Conservation (phyloP, 2,888 invertebrate genomes). For the Aspidapion aeneum region DNA sequence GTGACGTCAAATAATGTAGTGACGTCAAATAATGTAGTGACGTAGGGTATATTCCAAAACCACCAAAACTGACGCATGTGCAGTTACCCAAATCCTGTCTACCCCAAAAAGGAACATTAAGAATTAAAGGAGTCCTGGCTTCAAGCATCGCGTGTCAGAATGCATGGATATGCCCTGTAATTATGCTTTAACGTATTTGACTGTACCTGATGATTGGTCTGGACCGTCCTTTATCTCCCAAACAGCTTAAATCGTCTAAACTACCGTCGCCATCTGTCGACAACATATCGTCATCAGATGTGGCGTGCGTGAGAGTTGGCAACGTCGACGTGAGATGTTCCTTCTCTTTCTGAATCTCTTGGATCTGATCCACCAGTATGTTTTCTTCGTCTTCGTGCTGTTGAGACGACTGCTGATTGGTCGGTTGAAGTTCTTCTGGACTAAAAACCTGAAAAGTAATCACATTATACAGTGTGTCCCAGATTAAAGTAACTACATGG, state of each 20-base stretch:
- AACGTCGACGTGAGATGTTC: conserved; percentile 74
- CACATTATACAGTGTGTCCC: no score
- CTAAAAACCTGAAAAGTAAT: conserved; percentile 52
- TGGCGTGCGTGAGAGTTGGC: conserved; percentile 76
- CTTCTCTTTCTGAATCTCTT: conserved; percentile 80
- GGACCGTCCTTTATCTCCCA: conserved; percentile 32
- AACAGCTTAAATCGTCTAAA: conserved; percentile 57
- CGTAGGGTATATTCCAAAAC: no score
- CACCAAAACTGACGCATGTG: no score
- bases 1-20: no score
- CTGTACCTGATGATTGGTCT: conserved; percentile 41
- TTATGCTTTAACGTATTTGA: no score
- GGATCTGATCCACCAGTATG: conserved; percentile 71
- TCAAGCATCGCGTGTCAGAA: no score
- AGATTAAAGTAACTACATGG: no score
- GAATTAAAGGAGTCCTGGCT: no score
- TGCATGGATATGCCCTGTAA: no score
- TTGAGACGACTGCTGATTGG: conserved; percentile 36
- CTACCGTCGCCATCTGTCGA: conserved; percentile 77
- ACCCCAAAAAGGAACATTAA: no score
- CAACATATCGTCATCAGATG: conserved; percentile 85
- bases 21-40: no score
- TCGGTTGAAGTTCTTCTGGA: conserved; percentile 53
- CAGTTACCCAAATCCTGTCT: no score
- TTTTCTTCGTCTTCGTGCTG: conserved; percentile 67